phyloP scores from a whole-genome alignment of 2,888 invertebrate species.

The Sympetrum striolatum region DNA sequence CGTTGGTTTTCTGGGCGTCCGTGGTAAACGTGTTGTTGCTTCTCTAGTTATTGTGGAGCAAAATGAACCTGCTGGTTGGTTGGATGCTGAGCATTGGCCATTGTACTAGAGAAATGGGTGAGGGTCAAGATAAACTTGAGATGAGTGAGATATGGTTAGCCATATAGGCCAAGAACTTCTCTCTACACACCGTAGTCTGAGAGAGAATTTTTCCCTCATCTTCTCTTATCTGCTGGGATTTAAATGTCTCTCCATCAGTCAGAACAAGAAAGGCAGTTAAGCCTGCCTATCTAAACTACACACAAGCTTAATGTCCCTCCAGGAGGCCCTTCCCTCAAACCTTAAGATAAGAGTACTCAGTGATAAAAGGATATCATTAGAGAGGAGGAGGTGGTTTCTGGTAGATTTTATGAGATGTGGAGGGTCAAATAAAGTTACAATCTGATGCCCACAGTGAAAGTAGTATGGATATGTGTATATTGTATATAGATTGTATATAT shows the following conservation, averaged over 20 bases:
- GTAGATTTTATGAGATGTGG: not conserved
- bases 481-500: too few species aligned
- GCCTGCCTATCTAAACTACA: not conserved
- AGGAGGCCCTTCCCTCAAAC: not conserved
- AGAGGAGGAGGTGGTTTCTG: not conserved
- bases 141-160: too few species aligned
- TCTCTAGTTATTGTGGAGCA: too few species aligned
- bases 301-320: not conserved
- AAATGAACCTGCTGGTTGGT: too few species aligned
- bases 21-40: too few species aligned
- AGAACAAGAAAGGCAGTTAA: not conserved
- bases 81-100: too few species aligned
- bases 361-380: not conserved
- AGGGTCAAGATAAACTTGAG: too few species aligned
- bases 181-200: too few species aligned
- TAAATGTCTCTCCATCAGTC: conserved; percentile 16
- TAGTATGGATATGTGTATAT: not conserved
- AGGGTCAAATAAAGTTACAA: conserved; percentile 13
- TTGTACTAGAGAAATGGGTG: too few species aligned
- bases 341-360: not conserved
- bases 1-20: too few species aligned
- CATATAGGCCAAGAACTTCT: too few species aligned
- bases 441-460: not conserved
- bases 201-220: conserved; percentile 38
- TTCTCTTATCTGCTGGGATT: not conserved